Conservation (phyloP, 2,888 invertebrate species). For the Spilosoma lubricipeda region DNA sequence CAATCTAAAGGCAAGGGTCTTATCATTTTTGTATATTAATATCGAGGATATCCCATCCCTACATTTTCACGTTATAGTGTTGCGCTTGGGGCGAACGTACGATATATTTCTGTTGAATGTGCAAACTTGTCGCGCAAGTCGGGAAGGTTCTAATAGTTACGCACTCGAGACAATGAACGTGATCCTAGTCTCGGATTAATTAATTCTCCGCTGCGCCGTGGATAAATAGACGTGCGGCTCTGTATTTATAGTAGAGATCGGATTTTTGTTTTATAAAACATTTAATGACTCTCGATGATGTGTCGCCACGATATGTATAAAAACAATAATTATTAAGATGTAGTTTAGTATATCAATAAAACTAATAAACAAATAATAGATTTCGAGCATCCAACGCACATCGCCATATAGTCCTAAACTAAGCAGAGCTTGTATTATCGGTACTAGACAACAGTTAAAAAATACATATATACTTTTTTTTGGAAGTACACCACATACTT, state of each 20-base stretch:
- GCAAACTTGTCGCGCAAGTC: slow-evolving; percentile 47
- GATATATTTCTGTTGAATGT: slow-evolving; percentile 48
- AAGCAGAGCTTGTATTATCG: too few species aligned
- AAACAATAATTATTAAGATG: too few species aligned
- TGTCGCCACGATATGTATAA: too few species aligned
- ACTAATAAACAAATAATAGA: too few species aligned
- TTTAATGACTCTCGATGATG: too few species aligned
- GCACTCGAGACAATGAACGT: slow-evolving; percentile 54
- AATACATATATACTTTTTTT: too few species aligned
- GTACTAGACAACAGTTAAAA: too few species aligned
- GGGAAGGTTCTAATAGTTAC: slow-evolving; percentile 48
- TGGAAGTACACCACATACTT: too few species aligned
- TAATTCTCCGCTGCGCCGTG: slow-evolving; percentile 46
- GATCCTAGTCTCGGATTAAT: slow-evolving; percentile 53
- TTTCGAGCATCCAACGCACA: too few species aligned
- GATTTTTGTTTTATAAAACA: not conserved
- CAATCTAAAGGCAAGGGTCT: not conserved
- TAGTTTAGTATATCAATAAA: too few species aligned
- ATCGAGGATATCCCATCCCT: slow-evolving; percentile 31
- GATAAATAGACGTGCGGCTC: slow-evolving; percentile 37
- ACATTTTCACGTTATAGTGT: slow-evolving; percentile 29
- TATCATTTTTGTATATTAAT: not conserved
- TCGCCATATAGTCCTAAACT: too few species aligned
- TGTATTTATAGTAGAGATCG: slow-evolving; percentile 33
- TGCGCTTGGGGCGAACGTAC: slow-evolving; percentile 19